These are phyloP conservation scores for Malthinus seriepunctatus DNA, from an alignment of 2,888 invertebrate genomes.

Conservation along the genomic window DNA sequence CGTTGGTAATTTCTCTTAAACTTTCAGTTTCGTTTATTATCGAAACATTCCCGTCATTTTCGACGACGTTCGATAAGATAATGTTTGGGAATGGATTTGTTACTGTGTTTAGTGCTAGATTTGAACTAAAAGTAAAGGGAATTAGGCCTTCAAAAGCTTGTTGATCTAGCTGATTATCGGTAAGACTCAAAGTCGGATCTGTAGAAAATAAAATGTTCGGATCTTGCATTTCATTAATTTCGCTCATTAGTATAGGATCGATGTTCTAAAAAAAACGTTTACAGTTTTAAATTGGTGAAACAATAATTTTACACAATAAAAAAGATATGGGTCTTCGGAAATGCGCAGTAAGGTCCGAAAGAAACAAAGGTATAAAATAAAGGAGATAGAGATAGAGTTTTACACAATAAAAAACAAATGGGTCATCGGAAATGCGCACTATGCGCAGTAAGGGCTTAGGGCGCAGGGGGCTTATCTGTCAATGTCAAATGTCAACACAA, in stretches of 20 bases:
- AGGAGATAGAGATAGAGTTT: too few relatives aligned
- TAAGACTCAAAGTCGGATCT: slow-evolving; percentile 16
- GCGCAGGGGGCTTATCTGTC: not conserved
- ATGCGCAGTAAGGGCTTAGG: too few relatives aligned
- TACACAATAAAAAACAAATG: too few relatives aligned
- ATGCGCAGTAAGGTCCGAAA: too few relatives aligned
- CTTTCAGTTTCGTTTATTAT: not conserved
- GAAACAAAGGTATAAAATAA: too few relatives aligned
- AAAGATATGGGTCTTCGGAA: too few relatives aligned
- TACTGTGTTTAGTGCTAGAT: slow-evolving; percentile 9
- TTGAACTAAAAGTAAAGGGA: slow-evolving; percentile 14
- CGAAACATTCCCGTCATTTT: not conserved
- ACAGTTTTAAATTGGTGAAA: not conserved
- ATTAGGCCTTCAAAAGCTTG: slow-evolving; percentile 18
- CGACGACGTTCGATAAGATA: slow-evolving; percentile 12
- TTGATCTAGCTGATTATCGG: slow-evolving; percentile 13
- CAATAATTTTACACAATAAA: too few relatives aligned
- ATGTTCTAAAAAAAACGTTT: slow-evolving; percentile 20
- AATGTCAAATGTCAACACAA: too few relatives aligned
- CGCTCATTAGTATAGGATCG: slow-evolving; percentile 38
- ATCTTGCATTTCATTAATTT: slow-evolving; percentile 40
- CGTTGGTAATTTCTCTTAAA: not conserved
- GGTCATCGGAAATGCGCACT: too few relatives aligned
- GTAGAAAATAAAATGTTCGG: slow-evolving; percentile 36
- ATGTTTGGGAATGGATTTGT: slow-evolving; percentile 9